Percentiles rank a stretch among this genome's conserved stretches.
phyloP scores from a whole-genome alignment of 2,113 vertebrate species.

The Meriones unguiculatus region DNA sequence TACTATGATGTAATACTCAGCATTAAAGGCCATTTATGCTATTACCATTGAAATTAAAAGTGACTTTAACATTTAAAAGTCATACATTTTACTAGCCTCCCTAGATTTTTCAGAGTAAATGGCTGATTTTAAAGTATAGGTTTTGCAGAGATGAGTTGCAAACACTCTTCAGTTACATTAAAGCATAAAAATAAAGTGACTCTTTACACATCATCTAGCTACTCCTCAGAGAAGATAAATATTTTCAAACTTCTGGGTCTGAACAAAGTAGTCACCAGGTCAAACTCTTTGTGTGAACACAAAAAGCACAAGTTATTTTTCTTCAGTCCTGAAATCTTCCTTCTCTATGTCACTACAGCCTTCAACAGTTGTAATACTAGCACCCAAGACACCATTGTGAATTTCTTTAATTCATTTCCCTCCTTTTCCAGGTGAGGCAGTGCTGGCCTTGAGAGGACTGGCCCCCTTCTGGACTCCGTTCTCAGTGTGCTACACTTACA shows the following conservation, averaged over 20 bases:
- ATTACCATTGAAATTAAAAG: slow-evolving; percentile 63
- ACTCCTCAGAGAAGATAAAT: slow-evolving; percentile 58
- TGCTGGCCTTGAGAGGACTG: not conserved
- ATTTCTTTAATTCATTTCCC: not conserved
- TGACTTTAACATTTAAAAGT: slow-evolving; percentile 71
- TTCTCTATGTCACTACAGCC: not conserved
- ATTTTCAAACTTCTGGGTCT: slow-evolving; percentile 36
- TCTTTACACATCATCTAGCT: slow-evolving; percentile 38
- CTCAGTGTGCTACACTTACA: not conserved
- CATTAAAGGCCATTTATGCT: slow-evolving; percentile 52
- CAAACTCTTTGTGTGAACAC: slow-evolving; percentile 8
- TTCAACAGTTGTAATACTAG: not conserved
- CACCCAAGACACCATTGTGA: not conserved
- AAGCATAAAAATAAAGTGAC: slow-evolving; percentile 22
- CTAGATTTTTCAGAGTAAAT: slow-evolving; percentile 49
- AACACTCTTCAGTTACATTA: slow-evolving; percentile 58
- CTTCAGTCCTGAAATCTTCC: not conserved
- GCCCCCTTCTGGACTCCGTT: not conserved
- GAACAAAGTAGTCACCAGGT: not conserved
- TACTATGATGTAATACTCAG: slow-evolving; percentile 60
- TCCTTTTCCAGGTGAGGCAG: not conserved
- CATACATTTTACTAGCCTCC: slow-evolving; percentile 28
- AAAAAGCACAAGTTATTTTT: slow-evolving; percentile 37
- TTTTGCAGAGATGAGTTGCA: slow-evolving; percentile 58
- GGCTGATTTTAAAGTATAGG: slow-evolving; percentile 56